These are phyloP conservation scores for Manis pentadactyla DNA, from an alignment of 2,797 vertebrate species.

Conservation along the genomic window DNA sequence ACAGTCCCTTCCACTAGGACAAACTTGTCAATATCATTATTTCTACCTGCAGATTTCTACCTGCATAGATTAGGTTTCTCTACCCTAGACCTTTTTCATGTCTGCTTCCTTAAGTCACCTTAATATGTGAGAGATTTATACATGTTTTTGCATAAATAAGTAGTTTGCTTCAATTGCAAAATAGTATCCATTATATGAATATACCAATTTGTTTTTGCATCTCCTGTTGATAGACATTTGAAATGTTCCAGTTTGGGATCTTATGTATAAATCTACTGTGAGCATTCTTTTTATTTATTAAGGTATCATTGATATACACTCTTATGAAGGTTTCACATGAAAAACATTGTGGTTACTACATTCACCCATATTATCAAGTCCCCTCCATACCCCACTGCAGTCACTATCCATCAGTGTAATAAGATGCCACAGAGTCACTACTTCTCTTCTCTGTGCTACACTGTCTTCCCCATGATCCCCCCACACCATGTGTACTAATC, in stretches of 20 bases:
- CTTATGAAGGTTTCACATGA: too few species aligned
- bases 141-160: not conserved
- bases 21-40: not conserved
- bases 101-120: slow-evolving; percentile 6
- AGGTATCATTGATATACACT: too few species aligned
- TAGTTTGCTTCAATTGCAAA: slow-evolving; percentile 40
- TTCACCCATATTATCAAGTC: too few species aligned
- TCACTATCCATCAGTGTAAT: too few species aligned
- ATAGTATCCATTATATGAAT: not conserved
- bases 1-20: not conserved
- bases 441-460: too few species aligned
- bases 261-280: not conserved
- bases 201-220: not conserved
- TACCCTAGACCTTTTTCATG: not conserved
- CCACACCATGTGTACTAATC: too few species aligned
- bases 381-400: too few species aligned
- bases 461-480: too few species aligned
- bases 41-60: not conserved
- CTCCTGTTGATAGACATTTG: slow-evolving; percentile 14
- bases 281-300: not conserved
- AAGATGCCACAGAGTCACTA: too few species aligned
- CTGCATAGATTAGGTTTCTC: not conserved
- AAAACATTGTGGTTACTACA: too few species aligned
- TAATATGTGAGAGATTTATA: not conserved
- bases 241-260: not conserved